Evolutionary conservation across 2,113 vertebrate genomes (phyloP), one percentile per base, ranked within the genome.

Genomic region (Bubo blakistoni): DNA sequence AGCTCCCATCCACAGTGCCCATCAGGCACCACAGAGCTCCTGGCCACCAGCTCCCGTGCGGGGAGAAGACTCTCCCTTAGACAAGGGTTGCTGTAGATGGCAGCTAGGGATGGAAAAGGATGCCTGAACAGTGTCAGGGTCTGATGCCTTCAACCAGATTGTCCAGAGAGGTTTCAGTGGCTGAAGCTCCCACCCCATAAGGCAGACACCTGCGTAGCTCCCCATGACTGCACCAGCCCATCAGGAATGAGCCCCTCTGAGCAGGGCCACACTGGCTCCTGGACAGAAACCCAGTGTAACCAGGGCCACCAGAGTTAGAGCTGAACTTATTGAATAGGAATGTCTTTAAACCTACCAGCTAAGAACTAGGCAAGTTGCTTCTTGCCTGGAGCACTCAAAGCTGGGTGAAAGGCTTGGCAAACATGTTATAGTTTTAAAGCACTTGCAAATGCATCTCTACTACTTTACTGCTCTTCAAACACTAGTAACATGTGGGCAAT

Each of bases 141-240:
- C 54, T 58, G 58, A 72, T 11, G 11, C 21, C 49, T 81, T 63
- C 81, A 91, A n/a, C 6, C 30, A 71, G 36, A 72, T 3, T 26
- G 29, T 29, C 54, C 80, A 47, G 34, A 57, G 54, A 80, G 1
- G 71, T 52, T 87, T 81, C 4, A 6, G 36, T 19, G 25, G 13
- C 36, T 79, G 47, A 81, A 87, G 67, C 16, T 47, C 44, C n/a
- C 29, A 36, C 11, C 12, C 18, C 1, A 0, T 21, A n/a, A 78
- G 71, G 59, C 26, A 86, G 76, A 88, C 67, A 11, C 1, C 0
- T 3, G 7, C 0, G 0, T 15, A 72, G 30, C 18, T 91, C 18
- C 24, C 27, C 3, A 0, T 1, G 16, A 62, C 52, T 57, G 78
- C 65, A 88, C 21, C 58, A 61, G n/a, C 22, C 38, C 66, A 15